phyloP scores from a whole-genome alignment of 2,888 invertebrate genomes.

The Microchrysa polita region DNA sequence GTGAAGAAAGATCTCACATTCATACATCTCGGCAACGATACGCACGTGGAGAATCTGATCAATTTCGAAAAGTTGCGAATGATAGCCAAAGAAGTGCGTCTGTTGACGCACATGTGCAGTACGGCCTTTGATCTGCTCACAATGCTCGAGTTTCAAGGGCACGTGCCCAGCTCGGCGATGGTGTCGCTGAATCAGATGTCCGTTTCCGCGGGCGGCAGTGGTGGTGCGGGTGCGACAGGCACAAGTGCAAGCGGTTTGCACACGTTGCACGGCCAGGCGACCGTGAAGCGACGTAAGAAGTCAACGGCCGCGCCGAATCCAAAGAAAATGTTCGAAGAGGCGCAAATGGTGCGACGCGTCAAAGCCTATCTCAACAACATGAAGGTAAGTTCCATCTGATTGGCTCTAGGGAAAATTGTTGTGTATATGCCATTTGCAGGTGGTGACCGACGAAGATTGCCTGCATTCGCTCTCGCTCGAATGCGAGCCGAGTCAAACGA shows the following conservation, averaged over 20 bases:
- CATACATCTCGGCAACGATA: conserved; percentile 96
- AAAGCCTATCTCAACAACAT: conserved; percentile 94
- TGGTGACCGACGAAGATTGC: conserved; percentile 88
- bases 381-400: conserved; percentile 64
- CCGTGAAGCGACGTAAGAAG: conserved; percentile 89
- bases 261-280: conserved; percentile 70
- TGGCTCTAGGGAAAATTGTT: too few relatives aligned
- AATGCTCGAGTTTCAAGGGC: conserved; percentile 85
- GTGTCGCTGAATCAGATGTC: conserved; percentile 88
- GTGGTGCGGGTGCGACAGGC: not conserved
- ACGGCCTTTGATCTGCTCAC: conserved; percentile 89
- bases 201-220: conserved; percentile 65
- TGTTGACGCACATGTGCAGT: conserved; percentile 93
- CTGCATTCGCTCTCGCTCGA: conserved; percentile 89
- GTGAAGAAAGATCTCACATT: conserved; percentile 97
- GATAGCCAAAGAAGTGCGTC: conserved; percentile 95
- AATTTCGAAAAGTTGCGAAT: conserved; percentile 99
- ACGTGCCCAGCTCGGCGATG: conserved; percentile 88
- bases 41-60: conserved; percentile 85
- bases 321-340: conserved; percentile 99
- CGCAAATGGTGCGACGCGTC: conserved; percentile 97
- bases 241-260: conserved; percentile 57
- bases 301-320: conserved; percentile 91
- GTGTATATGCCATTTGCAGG: conserved; percentile 59
- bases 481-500: conserved; percentile 75